These are phyloP conservation scores for Porites lobata DNA, from an alignment of 92 coral and sea anemone species.

Conservation along the genomic window DNA sequence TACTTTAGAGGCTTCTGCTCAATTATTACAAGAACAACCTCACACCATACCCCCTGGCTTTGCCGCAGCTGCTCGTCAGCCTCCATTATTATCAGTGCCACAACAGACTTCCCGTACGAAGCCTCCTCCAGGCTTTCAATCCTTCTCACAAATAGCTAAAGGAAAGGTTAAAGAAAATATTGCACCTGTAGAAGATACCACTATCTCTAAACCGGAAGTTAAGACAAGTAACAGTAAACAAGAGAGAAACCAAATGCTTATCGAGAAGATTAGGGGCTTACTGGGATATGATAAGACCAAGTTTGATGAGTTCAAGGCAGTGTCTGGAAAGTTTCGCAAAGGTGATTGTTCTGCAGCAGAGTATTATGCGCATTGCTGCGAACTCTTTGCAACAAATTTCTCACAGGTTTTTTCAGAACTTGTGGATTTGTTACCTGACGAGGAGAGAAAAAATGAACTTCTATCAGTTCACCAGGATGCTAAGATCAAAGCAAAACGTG, in stretches of 20 bases:
- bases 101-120: slow-evolving; percentile 44
- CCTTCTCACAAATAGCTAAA: background rate
- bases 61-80: slow-evolving; percentile 47
- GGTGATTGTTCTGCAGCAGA: slow-evolving; percentile 80
- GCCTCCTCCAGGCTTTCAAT: slow-evolving; percentile 53
- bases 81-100: slow-evolving; percentile 40
- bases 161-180: slow-evolving; percentile 40
- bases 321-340: slow-evolving; percentile 89
- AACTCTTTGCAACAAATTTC: slow-evolving; percentile 77
- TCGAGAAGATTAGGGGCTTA: slow-evolving; percentile 74
- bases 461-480: slow-evolving; percentile 86
- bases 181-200: background rate
- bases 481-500: slow-evolving; percentile 70
- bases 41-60: slow-evolving; percentile 72
- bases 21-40: slow-evolving; percentile 11
- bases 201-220: slow-evolving; percentile 39
- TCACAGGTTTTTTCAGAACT: slow-evolving; percentile 79
- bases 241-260: slow-evolving; percentile 81
- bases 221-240: slow-evolving; percentile 43
- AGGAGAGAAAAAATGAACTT: slow-evolving; percentile 77
- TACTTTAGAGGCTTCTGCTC: slow-evolving; percentile 19
- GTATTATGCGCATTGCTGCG: slow-evolving; percentile 82
- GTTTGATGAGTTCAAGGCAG: slow-evolving; percentile 83
- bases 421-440: slow-evolving; percentile 91
- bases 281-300: slow-evolving; percentile 72